Percentiles rank a stretch among this genome's conserved stretches.
Evolutionary conservation across 2,113 vertebrate genomes (phyloP).

Genomic region (Oreocharis arfaki): DNA sequence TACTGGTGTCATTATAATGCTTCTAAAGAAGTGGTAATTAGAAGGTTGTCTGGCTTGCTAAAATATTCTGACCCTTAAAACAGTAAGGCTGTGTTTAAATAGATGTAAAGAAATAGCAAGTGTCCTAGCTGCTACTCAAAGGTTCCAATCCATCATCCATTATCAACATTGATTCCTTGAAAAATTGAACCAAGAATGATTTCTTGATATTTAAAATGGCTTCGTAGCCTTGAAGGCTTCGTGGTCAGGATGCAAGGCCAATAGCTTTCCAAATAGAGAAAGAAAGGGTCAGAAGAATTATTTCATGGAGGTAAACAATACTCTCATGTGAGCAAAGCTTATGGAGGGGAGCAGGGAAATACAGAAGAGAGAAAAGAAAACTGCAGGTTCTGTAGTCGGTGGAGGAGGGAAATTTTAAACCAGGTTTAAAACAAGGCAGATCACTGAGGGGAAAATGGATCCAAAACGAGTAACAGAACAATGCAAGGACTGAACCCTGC

Average conservation of each 20-base stretch:
- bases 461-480: not conserved
- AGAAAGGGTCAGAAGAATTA: not conserved
- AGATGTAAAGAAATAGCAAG: not conserved
- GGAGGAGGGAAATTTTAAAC: not conserved
- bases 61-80: not conserved
- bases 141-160: not conserved
- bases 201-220: not conserved
- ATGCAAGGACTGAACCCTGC: not conserved
- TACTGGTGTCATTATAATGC: not conserved
- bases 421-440: not conserved
- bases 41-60: not conserved
- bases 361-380: not conserved
- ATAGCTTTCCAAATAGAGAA: not conserved
- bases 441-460: not conserved
- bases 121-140: not conserved
- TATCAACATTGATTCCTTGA: not conserved
- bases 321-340: not conserved
- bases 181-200: not conserved
- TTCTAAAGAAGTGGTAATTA: not conserved
- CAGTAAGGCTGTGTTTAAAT: not conserved
- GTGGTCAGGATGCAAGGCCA: not conserved
- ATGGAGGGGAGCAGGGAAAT: not conserved
- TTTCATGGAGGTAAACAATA: not conserved
- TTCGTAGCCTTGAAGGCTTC: not conserved
- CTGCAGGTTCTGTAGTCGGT: not conserved